phyloP scores from a whole-genome alignment of 2,797 vertebrate genomes.

The Amazona finschi region DNA sequence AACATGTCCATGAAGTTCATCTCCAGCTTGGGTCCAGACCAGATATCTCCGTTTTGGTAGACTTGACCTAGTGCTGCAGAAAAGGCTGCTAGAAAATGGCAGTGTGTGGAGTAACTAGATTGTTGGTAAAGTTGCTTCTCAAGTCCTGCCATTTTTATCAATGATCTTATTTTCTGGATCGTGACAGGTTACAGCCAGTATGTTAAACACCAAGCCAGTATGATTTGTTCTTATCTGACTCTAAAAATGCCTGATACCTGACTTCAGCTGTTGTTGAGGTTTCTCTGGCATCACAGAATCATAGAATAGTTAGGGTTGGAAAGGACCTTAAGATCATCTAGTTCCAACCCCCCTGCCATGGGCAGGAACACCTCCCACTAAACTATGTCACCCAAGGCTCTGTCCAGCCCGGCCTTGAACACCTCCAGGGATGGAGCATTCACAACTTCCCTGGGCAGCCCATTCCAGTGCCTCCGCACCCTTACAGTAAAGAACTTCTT shows the following conservation, averaged over 20 bases:
- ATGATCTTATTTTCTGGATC: neutral
- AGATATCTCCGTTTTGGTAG: neutral
- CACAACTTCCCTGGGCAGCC: neutral
- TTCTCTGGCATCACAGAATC: neutral
- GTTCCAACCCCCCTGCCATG: neutral
- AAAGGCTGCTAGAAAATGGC: neutral
- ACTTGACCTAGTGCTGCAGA: neutral
- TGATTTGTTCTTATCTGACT: neutral
- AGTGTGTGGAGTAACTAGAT: neutral
- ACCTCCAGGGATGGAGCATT: neutral
- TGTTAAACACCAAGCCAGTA: neutral
- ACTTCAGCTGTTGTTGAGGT: neutral
- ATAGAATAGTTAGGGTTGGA: neutral
- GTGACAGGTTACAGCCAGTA: neutral
- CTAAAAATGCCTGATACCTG: neutral
- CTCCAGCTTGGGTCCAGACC: neutral
- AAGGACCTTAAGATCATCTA: neutral
- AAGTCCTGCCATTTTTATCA: neutral
- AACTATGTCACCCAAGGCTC: neutral
- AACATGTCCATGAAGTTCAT: neutral
- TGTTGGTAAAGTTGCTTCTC: neutral
- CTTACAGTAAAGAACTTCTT: neutral
- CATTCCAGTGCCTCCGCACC: neutral
- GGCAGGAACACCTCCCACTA: neutral
- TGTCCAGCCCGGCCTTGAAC: neutral